Base-by-base conservation (phyloP, 2,113 vertebrate genomes). In the Phyllopteryx taeniolatus region DNA sequence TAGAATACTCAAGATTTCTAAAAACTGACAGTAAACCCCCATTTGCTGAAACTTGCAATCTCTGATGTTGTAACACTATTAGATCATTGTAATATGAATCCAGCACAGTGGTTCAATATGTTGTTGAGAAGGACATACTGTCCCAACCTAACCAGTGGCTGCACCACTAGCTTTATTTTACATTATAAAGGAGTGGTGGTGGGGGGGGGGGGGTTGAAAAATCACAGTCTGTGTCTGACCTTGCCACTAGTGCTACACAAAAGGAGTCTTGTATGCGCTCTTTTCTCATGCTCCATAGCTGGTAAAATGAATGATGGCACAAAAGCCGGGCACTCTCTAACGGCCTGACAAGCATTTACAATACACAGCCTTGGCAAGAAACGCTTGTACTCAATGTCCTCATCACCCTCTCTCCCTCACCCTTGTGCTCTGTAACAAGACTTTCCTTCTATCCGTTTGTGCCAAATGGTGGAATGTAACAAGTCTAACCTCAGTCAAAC, bases 261-360 rank as follows among this genome's bases (percentile, higher is more conserved):
- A 66, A 84, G 83, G 76, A 74, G 68, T 77, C 81, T 80, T 87
- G 76, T 83, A 73, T 79, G 71, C 72, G 47, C 72, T 68, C 73
- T 68, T 85, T 84, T 83, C 80, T 82, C 76, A 81, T 72, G 81
- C 83, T 84, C 60, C 65, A 74, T 44, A 47, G 67, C 33, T 68
- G 66, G 76, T 73, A 82, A 75, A 87, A 83, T 86, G 85, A 89
- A 87, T 82, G 80, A 81, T 77, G 84, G 73, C 78, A 88, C 83
- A 88, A 82, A 88, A 83, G 77, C 73, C 33, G 63, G 81, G 85
- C 78, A 71, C 86, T 83, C 73, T 83, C 76, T 69, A 86, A 86
- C 77, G 76, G 87, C 81, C 79, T 82, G 85, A 84, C 86, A 79
- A 85, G 87, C 85, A 89, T 79, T 79, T 80, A 82, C 86, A 87